These are phyloP conservation scores for Resseliella maxima DNA, from an alignment of 2,888 invertebrate genomes.

Conservation along the genomic window DNA sequence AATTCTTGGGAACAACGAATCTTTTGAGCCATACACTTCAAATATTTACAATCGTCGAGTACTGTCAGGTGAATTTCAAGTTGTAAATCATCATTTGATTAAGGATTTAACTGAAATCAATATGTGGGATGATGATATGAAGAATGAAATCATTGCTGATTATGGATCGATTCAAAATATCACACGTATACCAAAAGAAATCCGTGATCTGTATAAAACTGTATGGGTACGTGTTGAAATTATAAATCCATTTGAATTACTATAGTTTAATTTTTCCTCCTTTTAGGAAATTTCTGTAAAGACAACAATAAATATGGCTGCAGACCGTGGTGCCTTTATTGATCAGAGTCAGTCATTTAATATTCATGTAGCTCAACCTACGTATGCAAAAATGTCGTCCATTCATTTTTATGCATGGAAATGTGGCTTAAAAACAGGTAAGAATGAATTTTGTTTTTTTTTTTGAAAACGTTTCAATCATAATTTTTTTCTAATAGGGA, in stretches of 20 bases:
- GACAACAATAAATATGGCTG: constrained; percentile 94
- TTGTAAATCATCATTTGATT: constrained; percentile 95
- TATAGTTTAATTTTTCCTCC: too few species aligned
- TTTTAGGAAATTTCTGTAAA: constrained; percentile 97
- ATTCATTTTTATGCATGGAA: constrained; percentile 99
- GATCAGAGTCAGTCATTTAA: constrained; percentile 99
- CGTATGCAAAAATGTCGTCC: constrained; percentile 92
- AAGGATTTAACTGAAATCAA: constrained; percentile 91
- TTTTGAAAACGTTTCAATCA: too few species aligned
- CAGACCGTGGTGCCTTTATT: constrained; percentile 96
- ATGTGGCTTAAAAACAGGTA: constrained; percentile 96
- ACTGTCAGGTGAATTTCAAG: constrained; percentile 93
- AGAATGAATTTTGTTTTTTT: constrained; percentile 87
- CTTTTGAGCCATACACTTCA: constrained; percentile 97
- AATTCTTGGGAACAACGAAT: constrained; percentile 98
- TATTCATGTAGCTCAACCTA: constrained; percentile 95
- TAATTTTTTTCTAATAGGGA: constrained; percentile 71
- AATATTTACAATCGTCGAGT: constrained; percentile 96
- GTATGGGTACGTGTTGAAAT: too few species aligned
- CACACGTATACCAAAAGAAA: constrained; percentile 82
- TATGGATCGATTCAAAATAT: constrained; percentile 95
- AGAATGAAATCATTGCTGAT: constrained; percentile 89
- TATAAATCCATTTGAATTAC: too few species aligned
- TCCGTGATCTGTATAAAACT: constrained; percentile 92
- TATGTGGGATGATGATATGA: constrained; percentile 96